phyloP scores from a whole-genome alignment of 2,888 invertebrate genomes.

The Lasioglossum zephyrum region DNA sequence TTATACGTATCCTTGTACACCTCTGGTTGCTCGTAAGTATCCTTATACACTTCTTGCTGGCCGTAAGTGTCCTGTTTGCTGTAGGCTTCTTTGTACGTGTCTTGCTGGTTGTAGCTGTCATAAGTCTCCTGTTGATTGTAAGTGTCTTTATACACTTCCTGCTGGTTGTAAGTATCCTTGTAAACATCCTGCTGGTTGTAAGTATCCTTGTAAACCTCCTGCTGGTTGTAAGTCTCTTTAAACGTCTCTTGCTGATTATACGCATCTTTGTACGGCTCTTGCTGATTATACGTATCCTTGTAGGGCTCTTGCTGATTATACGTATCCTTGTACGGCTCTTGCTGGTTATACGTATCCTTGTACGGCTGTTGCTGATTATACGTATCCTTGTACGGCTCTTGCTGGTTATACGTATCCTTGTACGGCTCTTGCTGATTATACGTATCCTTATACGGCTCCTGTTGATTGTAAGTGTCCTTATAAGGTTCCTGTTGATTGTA shows the following conservation, averaged over 20 bases:
- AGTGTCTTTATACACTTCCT: conserved; percentile 38
- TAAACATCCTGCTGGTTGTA: conserved; percentile 17
- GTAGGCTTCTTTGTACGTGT: conserved; percentile 13
- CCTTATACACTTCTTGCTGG: conserved; percentile 34
- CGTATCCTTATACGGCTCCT: conserved; percentile 24
- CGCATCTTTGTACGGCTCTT: neutral
- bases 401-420: conserved; percentile 21
- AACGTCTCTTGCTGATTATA: conserved; percentile 40
- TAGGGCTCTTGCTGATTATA: conserved; percentile 43
- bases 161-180: conserved; percentile 27
- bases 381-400: conserved; percentile 26
- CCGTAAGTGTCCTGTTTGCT: conserved; percentile 26
- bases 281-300: conserved; percentile 30
- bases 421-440: conserved; percentile 40
- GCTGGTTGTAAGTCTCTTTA: conserved; percentile 33
- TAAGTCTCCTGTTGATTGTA: conserved; percentile 39
- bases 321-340: neutral
- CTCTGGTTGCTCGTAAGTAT: conserved; percentile 21
- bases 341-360: conserved; percentile 35
- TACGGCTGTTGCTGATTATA: conserved; percentile 47
- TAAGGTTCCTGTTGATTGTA: conserved; percentile 41
- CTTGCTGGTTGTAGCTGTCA: conserved; percentile 21
- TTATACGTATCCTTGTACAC: conserved; percentile 34
- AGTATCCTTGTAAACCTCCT: conserved; percentile 36
- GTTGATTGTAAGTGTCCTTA: conserved; percentile 12